Percentiles rank a stretch among this genome's conserved stretches.
Evolutionary conservation across 2,888 invertebrate genomes (phyloP).

Genomic region (Carcina quercana): DNA sequence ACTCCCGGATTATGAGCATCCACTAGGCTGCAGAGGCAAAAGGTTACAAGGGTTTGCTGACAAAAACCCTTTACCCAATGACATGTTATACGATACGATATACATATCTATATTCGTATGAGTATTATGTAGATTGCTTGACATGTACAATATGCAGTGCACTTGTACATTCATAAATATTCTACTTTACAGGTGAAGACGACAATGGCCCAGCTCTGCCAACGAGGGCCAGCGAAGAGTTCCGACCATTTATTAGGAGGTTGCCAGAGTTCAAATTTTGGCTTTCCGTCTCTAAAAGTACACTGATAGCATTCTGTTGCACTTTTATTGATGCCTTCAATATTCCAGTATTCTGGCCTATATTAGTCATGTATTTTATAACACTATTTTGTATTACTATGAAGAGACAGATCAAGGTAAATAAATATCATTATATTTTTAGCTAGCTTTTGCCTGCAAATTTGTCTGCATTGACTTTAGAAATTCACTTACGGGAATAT

Average conservation of each 20-base stretch:
- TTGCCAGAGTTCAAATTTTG: constrained; percentile 99
- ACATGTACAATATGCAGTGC: too few species aligned
- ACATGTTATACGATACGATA: too few species aligned
- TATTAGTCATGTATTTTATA: constrained; percentile 99
- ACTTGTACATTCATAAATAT: too few species aligned
- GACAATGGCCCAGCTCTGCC: constrained; percentile 94
- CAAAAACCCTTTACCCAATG: too few species aligned
- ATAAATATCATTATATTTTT: constrained; percentile 1
- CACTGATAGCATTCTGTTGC: constrained; percentile 90
- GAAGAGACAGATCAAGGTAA: constrained; percentile 99
- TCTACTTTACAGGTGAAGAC: constrained; percentile 69
- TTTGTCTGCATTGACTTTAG: too few species aligned
- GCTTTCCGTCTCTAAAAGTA: constrained; percentile 97
- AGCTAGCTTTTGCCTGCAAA: too few species aligned
- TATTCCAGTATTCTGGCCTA: constrained; percentile 99
- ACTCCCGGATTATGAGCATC: too few species aligned
- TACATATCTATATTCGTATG: too few species aligned
- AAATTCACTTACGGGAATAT: too few species aligned
- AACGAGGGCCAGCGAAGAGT: constrained; percentile 96
- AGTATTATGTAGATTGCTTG: too few species aligned
- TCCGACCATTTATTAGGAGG: constrained; percentile 96
- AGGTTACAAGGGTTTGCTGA: too few species aligned
- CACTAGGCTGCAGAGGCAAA: too few species aligned
- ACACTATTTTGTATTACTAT: constrained; percentile 98
- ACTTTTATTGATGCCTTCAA: constrained; percentile 99